A percentile compares a stretch with the other conserved stretches of the same genome.
Evolutionary conservation across 2,888 invertebrate genomes (phyloP).

Genomic region (Melolontha melolontha): DNA sequence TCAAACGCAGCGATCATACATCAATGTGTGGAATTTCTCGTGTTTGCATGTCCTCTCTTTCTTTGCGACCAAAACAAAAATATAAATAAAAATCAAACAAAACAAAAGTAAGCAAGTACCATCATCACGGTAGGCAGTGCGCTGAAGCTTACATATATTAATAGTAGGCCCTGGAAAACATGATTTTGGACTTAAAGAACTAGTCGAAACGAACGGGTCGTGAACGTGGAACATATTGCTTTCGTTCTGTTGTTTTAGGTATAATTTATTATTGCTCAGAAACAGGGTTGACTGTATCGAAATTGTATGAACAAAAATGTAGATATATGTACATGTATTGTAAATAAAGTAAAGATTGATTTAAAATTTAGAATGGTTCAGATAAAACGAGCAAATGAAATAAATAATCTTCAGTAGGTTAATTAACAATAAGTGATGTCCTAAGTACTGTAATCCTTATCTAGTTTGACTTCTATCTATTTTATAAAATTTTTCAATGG

Average conservation of each 20-base stretch:
- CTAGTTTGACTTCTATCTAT: too few species aligned
- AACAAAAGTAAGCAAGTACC: slow-evolving; percentile 11
- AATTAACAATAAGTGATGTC: too few species aligned
- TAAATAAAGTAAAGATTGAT: too few species aligned
- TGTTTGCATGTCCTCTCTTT: slow-evolving; percentile 8
- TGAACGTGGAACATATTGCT: slow-evolving; percentile 47
- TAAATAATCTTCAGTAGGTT: too few species aligned
- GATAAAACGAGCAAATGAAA: too few species aligned
- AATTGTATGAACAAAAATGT: too few species aligned
- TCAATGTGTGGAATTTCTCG: slow-evolving; percentile 32
- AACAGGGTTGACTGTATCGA: too few species aligned
- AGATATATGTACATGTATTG: too few species aligned
- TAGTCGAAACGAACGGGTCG: slow-evolving; percentile 43
- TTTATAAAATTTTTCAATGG: too few species aligned
- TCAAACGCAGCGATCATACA: slow-evolving; percentile 28
- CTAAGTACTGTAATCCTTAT: too few species aligned
- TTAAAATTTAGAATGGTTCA: too few species aligned
- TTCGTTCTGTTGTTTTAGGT: slow-evolving; percentile 43
- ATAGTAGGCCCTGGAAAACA: slow-evolving; percentile 49
- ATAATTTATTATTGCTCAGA: slow-evolving; percentile 23
- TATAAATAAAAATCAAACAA: slow-evolving; percentile 9
- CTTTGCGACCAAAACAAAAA: slow-evolving; percentile 1
- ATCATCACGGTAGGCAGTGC: slow-evolving; percentile 23
- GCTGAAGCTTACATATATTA: slow-evolving; percentile 43
- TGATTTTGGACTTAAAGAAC: slow-evolving; percentile 50